phyloP scores from a whole-genome alignment of 2,888 invertebrate species.

The Eupithecia vulgata region DNA sequence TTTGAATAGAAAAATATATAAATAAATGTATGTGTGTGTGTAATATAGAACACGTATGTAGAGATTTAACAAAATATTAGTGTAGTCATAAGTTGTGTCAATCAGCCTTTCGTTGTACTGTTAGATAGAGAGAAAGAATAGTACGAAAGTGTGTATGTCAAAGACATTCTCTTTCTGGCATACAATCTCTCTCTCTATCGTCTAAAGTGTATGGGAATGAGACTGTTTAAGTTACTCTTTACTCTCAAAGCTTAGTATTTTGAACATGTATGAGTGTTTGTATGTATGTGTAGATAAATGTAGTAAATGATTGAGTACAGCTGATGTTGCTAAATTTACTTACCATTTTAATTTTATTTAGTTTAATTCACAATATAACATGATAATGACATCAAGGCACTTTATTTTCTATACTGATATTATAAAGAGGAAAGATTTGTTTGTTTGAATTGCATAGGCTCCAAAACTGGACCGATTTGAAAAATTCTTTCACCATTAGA shows the following conservation, averaged over 20 bases:
- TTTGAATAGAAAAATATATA: background rate
- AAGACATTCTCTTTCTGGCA: background rate
- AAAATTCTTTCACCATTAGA: too few relatives aligned
- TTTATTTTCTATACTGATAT: too few relatives aligned
- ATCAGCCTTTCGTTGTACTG: background rate
- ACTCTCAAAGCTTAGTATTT: background rate
- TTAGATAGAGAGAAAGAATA: background rate
- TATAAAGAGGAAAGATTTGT: too few relatives aligned
- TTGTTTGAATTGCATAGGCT: too few relatives aligned
- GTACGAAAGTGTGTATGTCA: background rate
- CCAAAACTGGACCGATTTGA: too few relatives aligned
- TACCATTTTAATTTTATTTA: slow-evolving; percentile 10
- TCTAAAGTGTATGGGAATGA: background rate
- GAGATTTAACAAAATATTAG: background rate
- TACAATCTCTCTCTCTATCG: background rate
- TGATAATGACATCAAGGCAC: slow-evolving; percentile 25
- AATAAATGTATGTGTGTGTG: background rate
- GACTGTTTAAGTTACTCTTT: background rate
- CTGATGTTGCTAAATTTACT: slow-evolving; percentile 24
- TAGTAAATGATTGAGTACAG: slow-evolving; percentile 19
- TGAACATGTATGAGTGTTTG: background rate
- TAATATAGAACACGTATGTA: background rate
- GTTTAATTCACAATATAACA: background rate
- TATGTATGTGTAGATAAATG: background rate
- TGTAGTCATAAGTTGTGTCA: background rate